Evolutionary conservation across 2,113 vertebrate genomes (phyloP).

Genomic region (Vulpes vulpes): DNA sequence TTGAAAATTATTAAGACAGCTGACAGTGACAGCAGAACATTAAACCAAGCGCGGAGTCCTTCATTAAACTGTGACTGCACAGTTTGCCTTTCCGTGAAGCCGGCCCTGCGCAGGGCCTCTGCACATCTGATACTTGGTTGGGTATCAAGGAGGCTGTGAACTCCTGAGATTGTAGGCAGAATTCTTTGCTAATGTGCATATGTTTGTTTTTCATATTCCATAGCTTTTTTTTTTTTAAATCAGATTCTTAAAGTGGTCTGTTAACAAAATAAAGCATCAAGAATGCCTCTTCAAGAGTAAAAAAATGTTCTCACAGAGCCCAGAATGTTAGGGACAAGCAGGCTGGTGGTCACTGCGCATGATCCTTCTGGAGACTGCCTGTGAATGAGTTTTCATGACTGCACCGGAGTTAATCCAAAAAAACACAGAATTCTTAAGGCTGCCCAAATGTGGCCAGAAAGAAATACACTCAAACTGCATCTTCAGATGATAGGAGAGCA

Average conservation of each 20-base stretch:
- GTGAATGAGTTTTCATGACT: not conserved
- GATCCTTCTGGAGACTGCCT: not conserved
- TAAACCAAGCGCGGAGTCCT: not conserved
- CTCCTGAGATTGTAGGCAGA: not conserved
- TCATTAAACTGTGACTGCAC: not conserved
- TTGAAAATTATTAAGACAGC: not conserved
- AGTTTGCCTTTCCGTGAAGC: not conserved
- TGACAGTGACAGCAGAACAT: not conserved
- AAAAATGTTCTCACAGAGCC: not conserved
- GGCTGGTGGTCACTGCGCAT: too few relatives aligned
- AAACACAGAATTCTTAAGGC: not conserved
- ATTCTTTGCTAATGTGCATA: not conserved
- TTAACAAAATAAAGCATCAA: conserved; percentile 35
- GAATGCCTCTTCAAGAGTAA: not conserved
- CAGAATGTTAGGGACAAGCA: not conserved
- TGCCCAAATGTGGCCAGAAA: not conserved
- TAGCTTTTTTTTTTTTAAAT: not conserved
- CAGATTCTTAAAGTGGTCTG: not conserved
- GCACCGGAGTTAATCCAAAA: not conserved
- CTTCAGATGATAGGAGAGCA: not conserved
- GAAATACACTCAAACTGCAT: not conserved
- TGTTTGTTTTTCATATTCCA: not conserved
- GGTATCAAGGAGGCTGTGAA: not conserved
- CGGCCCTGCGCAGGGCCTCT: too few relatives aligned
- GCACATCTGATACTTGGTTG: not conserved